Evolutionary conservation across 2,888 invertebrate genomes (phyloP), one percentile per base, ranked within the genome.

Genomic region (Pherbina coryleti): DNA sequence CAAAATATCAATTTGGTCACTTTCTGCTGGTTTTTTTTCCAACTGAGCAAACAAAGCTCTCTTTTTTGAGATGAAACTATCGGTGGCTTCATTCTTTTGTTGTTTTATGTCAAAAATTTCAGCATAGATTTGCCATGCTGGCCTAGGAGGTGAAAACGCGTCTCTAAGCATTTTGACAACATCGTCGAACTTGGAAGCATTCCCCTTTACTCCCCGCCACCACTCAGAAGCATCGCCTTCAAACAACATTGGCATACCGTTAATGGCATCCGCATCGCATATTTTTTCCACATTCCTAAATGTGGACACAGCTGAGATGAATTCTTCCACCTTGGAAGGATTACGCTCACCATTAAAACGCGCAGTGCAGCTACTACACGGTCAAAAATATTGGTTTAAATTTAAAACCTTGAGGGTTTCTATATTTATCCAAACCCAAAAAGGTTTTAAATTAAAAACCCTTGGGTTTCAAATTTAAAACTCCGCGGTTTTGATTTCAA

Each of bases 141-240:
- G 69, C n/a, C n/a, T n/a, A n/a, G n/a, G n/a, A n/a, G n/a, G n/a
- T n/a, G n/a, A n/a, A n/a, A n/a, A n/a, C n/a, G n/a, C n/a, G n/a
- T n/a, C n/a, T n/a, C n/a, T n/a, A n/a, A n/a, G n/a, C n/a, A n/a
- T n/a, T n/a, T n/a, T n/a, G n/a, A n/a, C n/a, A n/a, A n/a, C n/a
- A n/a, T 31, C 60, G 69, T 17, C 17, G 55, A 78, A 78, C 2
- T 66, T 67, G 31, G 60, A 64, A 2, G 64, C 76, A n/a, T 79
- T 76, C 66, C 37, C 8, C 8, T 78, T 73, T 5, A 79, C 74
- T 14, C 79, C 75, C n/a, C n/a, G n/a, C n/a, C n/a, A n/a, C n/a
- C n/a, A n/a, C n/a, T n/a, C n/a, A n/a, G n/a, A n/a, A n/a, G 78
- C 78, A 22, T 79, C 76, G 53, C 78, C 78, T 55, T 78, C 78